Conservation (phyloP, 2,113 vertebrate species). For the Syngnathus scovelli region DNA sequence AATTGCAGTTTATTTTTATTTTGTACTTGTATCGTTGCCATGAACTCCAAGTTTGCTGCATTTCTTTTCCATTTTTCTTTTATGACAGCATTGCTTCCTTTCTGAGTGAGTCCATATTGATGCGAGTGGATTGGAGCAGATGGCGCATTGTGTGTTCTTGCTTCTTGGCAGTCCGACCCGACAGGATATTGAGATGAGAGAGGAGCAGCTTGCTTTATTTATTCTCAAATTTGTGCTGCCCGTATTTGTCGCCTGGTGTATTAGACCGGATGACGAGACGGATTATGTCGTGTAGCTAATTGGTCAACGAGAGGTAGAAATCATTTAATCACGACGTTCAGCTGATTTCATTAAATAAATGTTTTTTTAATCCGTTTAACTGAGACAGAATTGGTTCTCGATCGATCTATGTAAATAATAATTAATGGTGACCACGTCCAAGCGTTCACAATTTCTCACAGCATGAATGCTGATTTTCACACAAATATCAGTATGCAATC, state of each 20-base stretch:
- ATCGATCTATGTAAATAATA: neutral
- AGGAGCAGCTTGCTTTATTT: constrained; percentile 13
- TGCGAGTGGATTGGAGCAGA: constrained; percentile 64
- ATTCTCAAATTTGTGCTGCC: constrained; percentile 13
- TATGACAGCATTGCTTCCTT: neutral
- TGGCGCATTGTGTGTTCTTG: constrained; percentile 66
- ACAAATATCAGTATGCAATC: too few relatives aligned
- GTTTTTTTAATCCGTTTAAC: too few relatives aligned
- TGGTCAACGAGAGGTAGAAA: neutral
- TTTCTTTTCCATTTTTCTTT: neutral
- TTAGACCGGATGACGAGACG: constrained; percentile 14
- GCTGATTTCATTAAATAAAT: neutral
- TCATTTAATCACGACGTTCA: neutral
- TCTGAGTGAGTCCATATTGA: constrained; percentile 56
- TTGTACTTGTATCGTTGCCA: constrained; percentile 18
- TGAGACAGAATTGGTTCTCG: neutral
- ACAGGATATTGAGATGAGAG: constrained; percentile 64
- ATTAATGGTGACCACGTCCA: neutral
- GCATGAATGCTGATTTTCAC: too few relatives aligned
- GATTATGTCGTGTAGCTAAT: constrained; percentile 3
- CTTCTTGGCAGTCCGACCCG: constrained; percentile 66
- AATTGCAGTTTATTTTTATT: neutral
- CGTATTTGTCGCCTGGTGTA: constrained; percentile 44
- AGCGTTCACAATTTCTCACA: neutral
- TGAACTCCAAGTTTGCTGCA: neutral